These are phyloP conservation scores for Stegostoma tigrinum DNA, from an alignment of 2,113 vertebrate species.

Conservation along the genomic window DNA sequence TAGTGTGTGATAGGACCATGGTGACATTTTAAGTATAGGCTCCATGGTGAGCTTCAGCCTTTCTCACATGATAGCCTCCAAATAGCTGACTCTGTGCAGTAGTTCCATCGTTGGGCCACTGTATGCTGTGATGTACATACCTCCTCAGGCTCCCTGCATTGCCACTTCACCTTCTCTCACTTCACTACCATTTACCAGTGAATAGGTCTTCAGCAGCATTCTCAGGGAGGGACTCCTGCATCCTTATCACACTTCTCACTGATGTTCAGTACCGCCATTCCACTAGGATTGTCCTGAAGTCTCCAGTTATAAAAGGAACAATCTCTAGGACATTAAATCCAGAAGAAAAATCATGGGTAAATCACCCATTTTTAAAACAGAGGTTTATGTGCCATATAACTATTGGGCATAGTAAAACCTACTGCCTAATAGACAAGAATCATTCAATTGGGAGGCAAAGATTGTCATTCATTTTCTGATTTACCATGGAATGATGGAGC, in stretches of 20 bases:
- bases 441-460: too few relatives aligned
- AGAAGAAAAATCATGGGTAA: neutral
- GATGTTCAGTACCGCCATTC: neutral
- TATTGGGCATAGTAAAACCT: neutral
- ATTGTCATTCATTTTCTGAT: neutral
- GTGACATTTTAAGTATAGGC: too few relatives aligned
- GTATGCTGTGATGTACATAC: too few relatives aligned
- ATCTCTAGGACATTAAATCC: neutral
- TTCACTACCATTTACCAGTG: too few relatives aligned
- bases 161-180: too few relatives aligned
- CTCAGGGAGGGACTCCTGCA: neutral
- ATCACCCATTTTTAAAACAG: neutral
- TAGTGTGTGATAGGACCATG: too few relatives aligned
- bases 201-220: too few relatives aligned
- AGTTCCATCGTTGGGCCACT: too few relatives aligned
- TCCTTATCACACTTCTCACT: neutral
- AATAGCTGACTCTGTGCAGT: too few relatives aligned
- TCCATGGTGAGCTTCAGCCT: too few relatives aligned
- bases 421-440: neutral
- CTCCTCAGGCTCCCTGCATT: too few relatives aligned
- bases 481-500: neutral
- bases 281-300: neutral
- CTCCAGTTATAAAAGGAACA: neutral
- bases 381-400: neutral
- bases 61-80: too few relatives aligned